Conservation (phyloP, 30 jellyfish, hydroid and myxozoan species). For the Rhopilema esculentum region DNA sequence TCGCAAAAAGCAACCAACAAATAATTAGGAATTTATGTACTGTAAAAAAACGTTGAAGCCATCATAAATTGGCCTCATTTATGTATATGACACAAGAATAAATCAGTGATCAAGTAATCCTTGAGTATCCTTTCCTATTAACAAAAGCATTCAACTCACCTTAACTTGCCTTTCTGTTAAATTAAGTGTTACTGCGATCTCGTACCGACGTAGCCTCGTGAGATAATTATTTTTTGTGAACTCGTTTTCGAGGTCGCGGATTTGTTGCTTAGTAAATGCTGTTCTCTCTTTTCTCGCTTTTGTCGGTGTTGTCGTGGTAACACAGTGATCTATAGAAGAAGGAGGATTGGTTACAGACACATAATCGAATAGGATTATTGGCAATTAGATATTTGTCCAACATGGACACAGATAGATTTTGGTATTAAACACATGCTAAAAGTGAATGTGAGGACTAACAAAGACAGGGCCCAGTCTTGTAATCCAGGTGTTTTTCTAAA, state of each 20-base stretch:
- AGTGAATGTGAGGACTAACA: neutral
- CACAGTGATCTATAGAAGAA: slow-evolving; percentile 81
- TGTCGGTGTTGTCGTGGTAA: slow-evolving; percentile 88
- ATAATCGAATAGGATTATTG: neutral
- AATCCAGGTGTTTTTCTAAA: neutral
- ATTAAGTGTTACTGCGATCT: slow-evolving; percentile 94
- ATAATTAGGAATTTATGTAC: no score
- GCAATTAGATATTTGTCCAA: neutral
- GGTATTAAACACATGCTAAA: neutral
- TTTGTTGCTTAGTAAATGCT: slow-evolving; percentile 97
- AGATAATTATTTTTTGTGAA: slow-evolving; percentile 90
- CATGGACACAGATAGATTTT: neutral
- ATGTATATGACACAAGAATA: no score
- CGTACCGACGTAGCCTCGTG: slow-evolving; percentile 99
- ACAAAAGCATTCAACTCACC: slow-evolving; percentile 56
- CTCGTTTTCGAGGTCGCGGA: slow-evolving; percentile 95
- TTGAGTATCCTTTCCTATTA: no score
- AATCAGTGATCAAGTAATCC: no score
- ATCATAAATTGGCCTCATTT: no score
- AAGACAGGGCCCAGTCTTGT: neutral
- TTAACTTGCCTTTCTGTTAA: slow-evolving; percentile 96
- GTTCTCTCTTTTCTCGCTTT: slow-evolving; percentile 96
- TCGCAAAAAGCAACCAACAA: no score
- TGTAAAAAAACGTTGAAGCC: no score
- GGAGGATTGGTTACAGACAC: neutral